phyloP scores from a whole-genome alignment of 1,140 invertebrate genomes.

The Pectinophora gossypiella region DNA sequence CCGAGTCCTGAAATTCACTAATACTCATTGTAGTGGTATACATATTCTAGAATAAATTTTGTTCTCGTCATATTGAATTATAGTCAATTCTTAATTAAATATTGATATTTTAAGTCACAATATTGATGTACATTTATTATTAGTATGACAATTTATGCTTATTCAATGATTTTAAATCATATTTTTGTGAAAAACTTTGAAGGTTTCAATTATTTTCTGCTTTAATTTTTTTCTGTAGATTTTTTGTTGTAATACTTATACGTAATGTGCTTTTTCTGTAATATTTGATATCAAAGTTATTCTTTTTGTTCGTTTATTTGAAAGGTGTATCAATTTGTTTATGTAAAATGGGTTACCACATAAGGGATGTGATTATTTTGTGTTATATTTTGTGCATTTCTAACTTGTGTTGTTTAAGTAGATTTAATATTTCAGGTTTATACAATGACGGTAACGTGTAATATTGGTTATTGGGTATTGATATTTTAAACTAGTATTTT shows the following conservation, averaged over 20 bases:
- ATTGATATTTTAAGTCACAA: conserved; percentile 15
- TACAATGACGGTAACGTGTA: too few species aligned
- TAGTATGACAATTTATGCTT: background rate
- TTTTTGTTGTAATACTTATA: background rate
- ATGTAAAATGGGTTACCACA: conserved; percentile 14
- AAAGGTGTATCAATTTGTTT: background rate
- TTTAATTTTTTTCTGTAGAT: background rate
- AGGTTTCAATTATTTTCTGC: background rate
- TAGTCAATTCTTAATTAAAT: conserved; percentile 32
- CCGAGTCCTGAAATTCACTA: conserved; percentile 24
- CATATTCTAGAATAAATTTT: conserved; percentile 17
- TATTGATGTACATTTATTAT: conserved; percentile 17
- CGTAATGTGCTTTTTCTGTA: background rate
- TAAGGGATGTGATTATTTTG: conserved; percentile 4
- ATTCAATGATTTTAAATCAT: background rate
- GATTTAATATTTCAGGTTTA: too few species aligned
- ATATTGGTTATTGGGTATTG: too few species aligned
- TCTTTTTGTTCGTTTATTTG: conserved; percentile 11
- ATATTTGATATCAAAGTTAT: too few species aligned
- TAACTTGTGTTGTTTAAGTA: too few species aligned
- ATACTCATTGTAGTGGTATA: conserved; percentile 21
- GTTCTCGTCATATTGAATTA: conserved; percentile 34
- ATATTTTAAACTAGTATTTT: background rate
- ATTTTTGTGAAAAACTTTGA: background rate
- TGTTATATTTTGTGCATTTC: conserved; percentile 4